phyloP scores from a whole-genome alignment of 92 coral and sea anemone genomes.

The Hydrozoanthus gracilis region DNA sequence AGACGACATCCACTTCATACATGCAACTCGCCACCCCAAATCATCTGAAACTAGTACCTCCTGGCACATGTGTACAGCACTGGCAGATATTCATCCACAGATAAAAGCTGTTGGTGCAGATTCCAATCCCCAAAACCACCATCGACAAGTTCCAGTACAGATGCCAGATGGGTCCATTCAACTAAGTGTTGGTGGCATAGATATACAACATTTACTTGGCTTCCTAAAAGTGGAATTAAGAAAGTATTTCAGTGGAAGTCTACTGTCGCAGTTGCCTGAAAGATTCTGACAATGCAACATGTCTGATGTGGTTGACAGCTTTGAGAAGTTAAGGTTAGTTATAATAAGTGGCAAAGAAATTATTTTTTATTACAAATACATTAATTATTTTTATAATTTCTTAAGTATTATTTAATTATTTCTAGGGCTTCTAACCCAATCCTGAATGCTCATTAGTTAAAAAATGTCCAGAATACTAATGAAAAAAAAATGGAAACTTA shows the following conservation, averaged over 20 bases:
- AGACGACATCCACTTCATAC: conserved; percentile 55
- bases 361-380: neutral
- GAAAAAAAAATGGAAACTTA: too few species aligned
- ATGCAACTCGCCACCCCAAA: conserved; percentile 32
- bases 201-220: conserved; percentile 45
- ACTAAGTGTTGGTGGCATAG: conserved; percentile 47
- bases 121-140: conserved; percentile 13
- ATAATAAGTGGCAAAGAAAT: neutral
- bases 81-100: conserved; percentile 37
- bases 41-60: conserved; percentile 39
- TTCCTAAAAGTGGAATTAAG: conserved; percentile 22
- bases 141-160: conserved; percentile 40
- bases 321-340: conserved; percentile 57
- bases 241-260: conserved; percentile 41
- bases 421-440: too few species aligned
- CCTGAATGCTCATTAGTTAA: too few species aligned
- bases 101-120: conserved; percentile 16
- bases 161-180: conserved; percentile 38
- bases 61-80: conserved; percentile 52
- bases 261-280: conserved; percentile 36
- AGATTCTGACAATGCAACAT: conserved; percentile 50
- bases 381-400: too few species aligned
- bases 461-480: too few species aligned
- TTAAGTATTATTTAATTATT: too few species aligned
- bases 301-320: conserved; percentile 61